phyloP scores from a whole-genome alignment of 2,797 vertebrate genomes.

The Euphonia xanthogaster region DNA sequence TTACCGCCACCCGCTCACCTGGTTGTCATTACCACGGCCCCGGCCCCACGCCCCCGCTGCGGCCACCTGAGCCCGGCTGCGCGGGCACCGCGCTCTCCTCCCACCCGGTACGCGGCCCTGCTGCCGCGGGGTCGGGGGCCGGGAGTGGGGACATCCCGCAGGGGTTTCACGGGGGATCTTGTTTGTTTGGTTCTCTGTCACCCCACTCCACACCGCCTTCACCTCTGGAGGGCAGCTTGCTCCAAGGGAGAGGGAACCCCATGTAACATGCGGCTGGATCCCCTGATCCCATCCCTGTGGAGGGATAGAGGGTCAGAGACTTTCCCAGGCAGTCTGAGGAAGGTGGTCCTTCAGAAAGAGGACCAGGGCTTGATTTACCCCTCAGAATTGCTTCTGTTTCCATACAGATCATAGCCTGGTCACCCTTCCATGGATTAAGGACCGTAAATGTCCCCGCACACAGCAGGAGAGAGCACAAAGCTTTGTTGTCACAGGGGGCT shows the following conservation, averaged over 20 bases:
- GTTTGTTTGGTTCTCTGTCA: rapidly evolving
- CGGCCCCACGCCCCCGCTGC: background rate
- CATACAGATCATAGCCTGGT: background rate
- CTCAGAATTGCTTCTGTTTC: background rate
- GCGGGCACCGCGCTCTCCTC: rapidly evolving
- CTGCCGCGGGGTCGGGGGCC: rapidly evolving
- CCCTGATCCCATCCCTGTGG: background rate
- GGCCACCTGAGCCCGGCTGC: background rate
- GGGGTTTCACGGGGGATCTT: background rate
- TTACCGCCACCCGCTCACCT: conserved; percentile 42
- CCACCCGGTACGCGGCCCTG: too few species aligned
- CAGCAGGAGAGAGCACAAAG: background rate
- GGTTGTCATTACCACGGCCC: conserved; percentile 16
- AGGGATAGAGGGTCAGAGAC: background rate
- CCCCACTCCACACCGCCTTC: rapidly evolving
- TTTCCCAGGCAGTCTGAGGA: background rate
- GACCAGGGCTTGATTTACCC: background rate
- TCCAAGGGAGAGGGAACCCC: background rate
- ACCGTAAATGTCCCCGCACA: rapidly evolving
- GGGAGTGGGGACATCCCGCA: rapidly evolving
- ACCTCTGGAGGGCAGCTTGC: background rate
- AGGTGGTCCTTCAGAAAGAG: background rate
- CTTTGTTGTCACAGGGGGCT: rapidly evolving
- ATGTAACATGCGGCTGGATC: rapidly evolving
- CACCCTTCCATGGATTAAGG: background rate